Conservation (phyloP, 2,797 vertebrate genomes). For the Gadopsis marmoratus region DNA sequence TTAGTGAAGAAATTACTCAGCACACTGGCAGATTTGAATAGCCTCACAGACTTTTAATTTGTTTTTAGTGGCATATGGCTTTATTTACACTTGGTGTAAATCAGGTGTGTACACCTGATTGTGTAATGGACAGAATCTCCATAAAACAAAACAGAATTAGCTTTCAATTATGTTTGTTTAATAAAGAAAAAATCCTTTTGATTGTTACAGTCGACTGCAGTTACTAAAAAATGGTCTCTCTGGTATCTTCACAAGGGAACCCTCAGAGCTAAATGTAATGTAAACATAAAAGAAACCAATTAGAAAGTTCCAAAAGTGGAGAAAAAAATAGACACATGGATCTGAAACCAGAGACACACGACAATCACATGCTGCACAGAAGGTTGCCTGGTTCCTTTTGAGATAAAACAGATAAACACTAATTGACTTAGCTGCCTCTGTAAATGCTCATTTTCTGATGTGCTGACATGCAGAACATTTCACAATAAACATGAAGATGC, state of each 20-base stretch:
- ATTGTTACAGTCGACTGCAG: no score
- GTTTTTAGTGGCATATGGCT: slow-evolving; percentile 14
- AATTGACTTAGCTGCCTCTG: neutral
- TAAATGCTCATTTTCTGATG: neutral
- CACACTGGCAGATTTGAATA: slow-evolving; percentile 20
- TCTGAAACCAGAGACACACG: neutral
- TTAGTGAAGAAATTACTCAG: slow-evolving; percentile 38
- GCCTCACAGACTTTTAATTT: slow-evolving; percentile 23
- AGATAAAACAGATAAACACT: neutral
- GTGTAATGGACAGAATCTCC: neutral
- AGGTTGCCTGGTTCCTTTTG: neutral
- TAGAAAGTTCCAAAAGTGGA: neutral
- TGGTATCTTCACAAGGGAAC: neutral
- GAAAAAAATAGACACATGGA: neutral
- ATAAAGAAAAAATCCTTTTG: neutral
- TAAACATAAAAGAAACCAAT: neutral
- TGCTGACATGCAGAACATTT: neutral
- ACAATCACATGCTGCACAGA: neutral
- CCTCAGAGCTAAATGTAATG: neutral
- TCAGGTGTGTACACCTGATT: neutral
- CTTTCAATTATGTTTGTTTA: neutral
- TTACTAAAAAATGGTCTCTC: neutral
- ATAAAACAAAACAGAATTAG: neutral
- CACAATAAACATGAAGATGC: neutral
- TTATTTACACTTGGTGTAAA: neutral